Evolutionary conservation across 2,888 invertebrate species (phyloP), one percentile per base, ranked within the genome.

Genomic region (Ariolimax columbianus): DNA sequence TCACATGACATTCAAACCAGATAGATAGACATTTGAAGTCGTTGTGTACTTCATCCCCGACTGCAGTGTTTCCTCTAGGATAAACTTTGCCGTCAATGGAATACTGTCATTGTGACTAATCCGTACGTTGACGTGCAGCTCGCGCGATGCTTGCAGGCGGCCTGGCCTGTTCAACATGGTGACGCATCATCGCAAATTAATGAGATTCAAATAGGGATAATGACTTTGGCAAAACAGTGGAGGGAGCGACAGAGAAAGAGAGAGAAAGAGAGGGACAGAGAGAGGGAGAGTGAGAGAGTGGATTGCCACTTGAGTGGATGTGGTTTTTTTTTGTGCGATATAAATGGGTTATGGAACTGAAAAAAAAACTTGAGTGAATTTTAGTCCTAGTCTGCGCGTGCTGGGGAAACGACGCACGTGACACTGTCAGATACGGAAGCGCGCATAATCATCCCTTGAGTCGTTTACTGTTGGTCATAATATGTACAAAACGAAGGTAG

Each of bases 201-300:
- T 88, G 87, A 87, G 86, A 85, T 86, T 86, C 79, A 85, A 87
- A 87, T 85, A 85, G 82, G 85, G 85, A 85, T 88, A 88, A 88
- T 86, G 87, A 79, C n/a, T 40, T 36, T 36, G 19, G 77, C 19
- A 33, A 77, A 63, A 36, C n/a, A 79, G 30, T 40, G 47, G 40
- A 70, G 30, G 23, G 26, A 26, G 40, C 23, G 23, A 26, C 40
- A 38, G n/a, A 4, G 70, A 30, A n/a, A n/a, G n/a, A n/a, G n/a
- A n/a, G n/a, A n/a, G n/a, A n/a, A n/a, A n/a, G n/a, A n/a, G n/a
- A n/a, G n/a, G n/a, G n/a, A n/a, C n/a, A n/a, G n/a, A n/a, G n/a
- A n/a, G n/a, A n/a, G n/a, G n/a, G n/a, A n/a, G n/a, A n/a, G n/a
- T n/a, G n/a, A n/a, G n/a, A n/a, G n/a, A n/a, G n/a, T n/a, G n/a